These are phyloP conservation scores for Heliconius eleuchia DNA, from an alignment of 1,140 invertebrate species.

Conservation along the genomic window DNA sequence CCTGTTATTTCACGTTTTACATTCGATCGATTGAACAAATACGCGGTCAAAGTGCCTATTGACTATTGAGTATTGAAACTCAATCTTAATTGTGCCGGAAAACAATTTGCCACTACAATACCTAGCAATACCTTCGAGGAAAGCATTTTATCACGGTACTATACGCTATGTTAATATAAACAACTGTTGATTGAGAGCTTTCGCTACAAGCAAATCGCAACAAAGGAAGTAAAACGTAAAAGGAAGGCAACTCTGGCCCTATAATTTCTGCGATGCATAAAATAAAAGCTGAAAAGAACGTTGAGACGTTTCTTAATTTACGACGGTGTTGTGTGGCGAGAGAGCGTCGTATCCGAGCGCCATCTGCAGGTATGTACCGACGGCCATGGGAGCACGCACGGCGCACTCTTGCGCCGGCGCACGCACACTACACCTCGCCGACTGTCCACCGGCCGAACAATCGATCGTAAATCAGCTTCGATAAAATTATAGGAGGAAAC, in stretches of 20 bases:
- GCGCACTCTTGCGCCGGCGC: conserved; percentile 66
- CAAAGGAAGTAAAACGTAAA: conserved; percentile 36
- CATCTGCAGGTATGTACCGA: conserved; percentile 71
- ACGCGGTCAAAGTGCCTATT: conserved; percentile 49
- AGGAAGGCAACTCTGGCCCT: conserved; percentile 36
- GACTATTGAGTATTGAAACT: conserved; percentile 67
- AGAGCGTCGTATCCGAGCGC: conserved; percentile 54
- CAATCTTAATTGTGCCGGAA: conserved; percentile 63
- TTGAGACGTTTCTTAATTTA: conserved; percentile 71
- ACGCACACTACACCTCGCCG: conserved; percentile 60
- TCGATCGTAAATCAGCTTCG: conserved; percentile 80
- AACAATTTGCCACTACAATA: conserved; percentile 36
- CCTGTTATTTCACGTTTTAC: conserved; percentile 60
- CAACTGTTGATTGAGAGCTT: conserved; percentile 42
- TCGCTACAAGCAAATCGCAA: conserved; percentile 35
- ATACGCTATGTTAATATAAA: conserved; percentile 45
- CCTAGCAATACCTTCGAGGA: conserved; percentile 26
- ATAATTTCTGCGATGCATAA: conserved; percentile 58
- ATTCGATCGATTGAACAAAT: conserved; percentile 50
- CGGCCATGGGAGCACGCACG: conserved; percentile 53
- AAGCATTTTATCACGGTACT: conserved; percentile 58
- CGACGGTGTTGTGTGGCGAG: conserved; percentile 63
- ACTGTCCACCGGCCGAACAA: conserved; percentile 77
- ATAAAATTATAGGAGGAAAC: conserved; percentile 80
- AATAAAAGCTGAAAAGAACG: conserved; percentile 63